These are phyloP conservation scores for Pempheris klunzingeri DNA, from an alignment of 2,797 vertebrate species.

Conservation along the genomic window DNA sequence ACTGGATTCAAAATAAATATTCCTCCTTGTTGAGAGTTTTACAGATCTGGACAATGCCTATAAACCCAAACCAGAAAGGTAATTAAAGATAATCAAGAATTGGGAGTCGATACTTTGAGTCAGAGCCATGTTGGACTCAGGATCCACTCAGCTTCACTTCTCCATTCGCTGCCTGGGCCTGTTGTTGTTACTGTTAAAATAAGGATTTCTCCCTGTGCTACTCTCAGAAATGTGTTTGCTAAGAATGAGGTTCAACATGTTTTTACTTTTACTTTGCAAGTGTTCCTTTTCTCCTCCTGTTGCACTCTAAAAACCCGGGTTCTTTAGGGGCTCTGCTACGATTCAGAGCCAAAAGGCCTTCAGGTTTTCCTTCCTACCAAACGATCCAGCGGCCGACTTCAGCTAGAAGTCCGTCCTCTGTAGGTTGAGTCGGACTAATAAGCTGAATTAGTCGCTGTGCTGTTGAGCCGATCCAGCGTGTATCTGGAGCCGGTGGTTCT, in stretches of 20 bases:
- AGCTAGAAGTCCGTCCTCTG: not conserved
- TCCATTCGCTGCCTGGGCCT: conserved; percentile 3
- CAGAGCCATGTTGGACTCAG: conserved; percentile 2
- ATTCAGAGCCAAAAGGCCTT: conserved; percentile 6
- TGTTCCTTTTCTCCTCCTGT: conserved; percentile 12
- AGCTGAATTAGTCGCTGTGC: not conserved
- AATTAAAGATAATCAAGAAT: not conserved
- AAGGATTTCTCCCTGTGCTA: not conserved
- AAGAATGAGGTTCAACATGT: not conserved
- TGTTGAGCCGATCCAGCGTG: fast-evolving
- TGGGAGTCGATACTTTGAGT: not conserved
- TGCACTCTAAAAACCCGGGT: conserved; percentile 7
- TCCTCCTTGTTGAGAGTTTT: too few species aligned
- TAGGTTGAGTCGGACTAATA: not conserved
- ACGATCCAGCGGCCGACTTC: not conserved
- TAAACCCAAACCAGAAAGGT: not conserved
- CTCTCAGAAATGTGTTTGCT: too few species aligned
- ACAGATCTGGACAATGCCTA: not conserved
- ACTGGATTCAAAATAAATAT: too few species aligned
- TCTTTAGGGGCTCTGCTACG: conserved; percentile 40
- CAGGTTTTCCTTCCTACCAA: conserved; percentile 5
- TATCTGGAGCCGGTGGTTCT: not conserved
- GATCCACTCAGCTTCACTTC: conserved; percentile 21
- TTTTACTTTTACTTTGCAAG: conserved; percentile 13
- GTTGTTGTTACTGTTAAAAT: not conserved